These are phyloP conservation scores for Oreotragus oreotragus DNA, from an alignment of 2,113 vertebrate genomes.

Conservation along the genomic window DNA sequence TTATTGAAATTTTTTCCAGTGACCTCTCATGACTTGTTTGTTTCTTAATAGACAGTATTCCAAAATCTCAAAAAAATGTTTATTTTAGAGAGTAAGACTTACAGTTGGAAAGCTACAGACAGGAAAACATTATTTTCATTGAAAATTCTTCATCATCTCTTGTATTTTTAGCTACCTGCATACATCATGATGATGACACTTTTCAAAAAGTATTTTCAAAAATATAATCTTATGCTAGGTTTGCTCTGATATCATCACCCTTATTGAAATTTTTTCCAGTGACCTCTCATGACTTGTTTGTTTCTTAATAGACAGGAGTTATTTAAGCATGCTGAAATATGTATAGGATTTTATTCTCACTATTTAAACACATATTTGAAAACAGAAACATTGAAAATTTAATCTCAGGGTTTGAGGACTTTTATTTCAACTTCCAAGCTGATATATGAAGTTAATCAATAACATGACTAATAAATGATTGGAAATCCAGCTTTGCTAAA, in stretches of 20 bases:
- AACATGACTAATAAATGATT: neutral
- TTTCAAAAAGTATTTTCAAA: neutral
- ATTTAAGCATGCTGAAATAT: neutral
- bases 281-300: neutral
- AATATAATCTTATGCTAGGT: neutral
- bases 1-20: neutral
- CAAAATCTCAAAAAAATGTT: neutral
- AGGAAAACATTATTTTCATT: neutral
- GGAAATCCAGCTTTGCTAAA: neutral
- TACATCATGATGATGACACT: neutral
- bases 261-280: neutral
- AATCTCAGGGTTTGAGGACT: neutral
- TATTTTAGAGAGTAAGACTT: neutral
- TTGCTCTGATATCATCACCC: neutral
- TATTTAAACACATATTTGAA: neutral
- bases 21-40: too few relatives aligned
- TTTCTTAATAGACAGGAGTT: neutral
- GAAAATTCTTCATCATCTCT: neutral
- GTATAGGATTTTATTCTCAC: neutral
- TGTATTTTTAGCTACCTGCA: neutral
- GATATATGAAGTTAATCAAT: neutral
- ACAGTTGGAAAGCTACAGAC: neutral
- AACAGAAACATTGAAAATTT: neutral
- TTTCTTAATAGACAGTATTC: too few relatives aligned
- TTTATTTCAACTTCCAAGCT: slow-evolving; percentile 8